These are phyloP conservation scores for Scopus umbretta DNA, from an alignment of 2,113 vertebrate genomes.

Conservation along the genomic window DNA sequence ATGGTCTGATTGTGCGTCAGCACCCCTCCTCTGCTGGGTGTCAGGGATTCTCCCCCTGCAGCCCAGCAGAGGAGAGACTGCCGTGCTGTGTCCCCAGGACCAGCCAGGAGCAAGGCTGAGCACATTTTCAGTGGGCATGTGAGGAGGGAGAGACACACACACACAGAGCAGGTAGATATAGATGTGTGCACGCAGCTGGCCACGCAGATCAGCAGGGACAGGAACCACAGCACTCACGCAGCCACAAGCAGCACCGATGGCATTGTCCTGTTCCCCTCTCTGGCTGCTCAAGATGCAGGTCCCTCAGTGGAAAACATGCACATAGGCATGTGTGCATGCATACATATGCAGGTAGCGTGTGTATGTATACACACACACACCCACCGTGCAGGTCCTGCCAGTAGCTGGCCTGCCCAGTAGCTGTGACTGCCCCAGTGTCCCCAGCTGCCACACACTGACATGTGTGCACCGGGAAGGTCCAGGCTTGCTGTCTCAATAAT, in stretches of 20 bases:
- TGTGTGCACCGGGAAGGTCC: rapidly evolving
- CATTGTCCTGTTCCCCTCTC: not conserved
- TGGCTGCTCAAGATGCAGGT: not conserved
- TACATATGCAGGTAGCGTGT: rapidly evolving
- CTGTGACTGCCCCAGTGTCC: rapidly evolving
- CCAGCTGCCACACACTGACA: rapidly evolving
- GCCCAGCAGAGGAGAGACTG: not conserved
- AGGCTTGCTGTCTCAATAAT: rapidly evolving
- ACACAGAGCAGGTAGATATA: rapidly evolving
- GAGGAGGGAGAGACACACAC: rapidly evolving
- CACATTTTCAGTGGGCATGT: rapidly evolving
- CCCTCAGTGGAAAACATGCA: not conserved
- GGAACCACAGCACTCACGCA: not conserved
- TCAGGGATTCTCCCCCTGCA: too few relatives aligned
- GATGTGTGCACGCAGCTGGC: rapidly evolving
- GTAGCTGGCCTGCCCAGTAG: not conserved
- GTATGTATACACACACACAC: rapidly evolving
- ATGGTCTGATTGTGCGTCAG: rapidly evolving
- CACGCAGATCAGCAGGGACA: rapidly evolving
- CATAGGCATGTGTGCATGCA: rapidly evolving
- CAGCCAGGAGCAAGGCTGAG: not conserved
- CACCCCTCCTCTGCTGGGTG: not conserved
- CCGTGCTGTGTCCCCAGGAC: too few relatives aligned
- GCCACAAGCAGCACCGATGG: not conserved
- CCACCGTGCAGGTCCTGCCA: not conserved